Conservation (phyloP, 1,140 invertebrate species). For the Lethrus apterus region DNA sequence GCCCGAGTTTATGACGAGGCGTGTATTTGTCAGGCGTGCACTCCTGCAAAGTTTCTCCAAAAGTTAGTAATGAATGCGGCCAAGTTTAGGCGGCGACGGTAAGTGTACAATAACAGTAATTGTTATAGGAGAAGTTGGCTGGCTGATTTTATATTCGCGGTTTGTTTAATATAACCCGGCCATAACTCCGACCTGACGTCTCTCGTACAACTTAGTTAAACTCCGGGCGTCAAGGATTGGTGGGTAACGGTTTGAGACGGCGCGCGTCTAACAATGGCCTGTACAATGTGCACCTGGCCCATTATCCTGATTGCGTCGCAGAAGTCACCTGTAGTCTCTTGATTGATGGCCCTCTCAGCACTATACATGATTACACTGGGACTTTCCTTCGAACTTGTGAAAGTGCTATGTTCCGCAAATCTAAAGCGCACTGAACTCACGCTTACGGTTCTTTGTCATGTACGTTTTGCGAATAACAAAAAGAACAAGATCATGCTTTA, state of each 20-base stretch:
- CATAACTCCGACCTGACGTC: slow-evolving; percentile 15
- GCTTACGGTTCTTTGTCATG: too few species aligned
- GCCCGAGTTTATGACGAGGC: too few species aligned
- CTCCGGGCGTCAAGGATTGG: slow-evolving; percentile 7
- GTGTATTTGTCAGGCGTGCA: too few species aligned
- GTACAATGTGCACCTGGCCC: slow-evolving; percentile 12
- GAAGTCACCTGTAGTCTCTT: slow-evolving; percentile 12
- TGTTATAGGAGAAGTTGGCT: slow-evolving; percentile 31
- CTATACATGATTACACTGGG: slow-evolving; percentile 12
- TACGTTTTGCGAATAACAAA: too few species aligned
- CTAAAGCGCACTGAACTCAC: too few species aligned
- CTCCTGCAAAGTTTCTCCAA: background rate
- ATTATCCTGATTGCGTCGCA: slow-evolving; percentile 15
- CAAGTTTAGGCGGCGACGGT: slow-evolving; percentile 20
- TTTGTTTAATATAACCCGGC: slow-evolving; percentile 24
- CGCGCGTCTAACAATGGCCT: slow-evolving; percentile 10
- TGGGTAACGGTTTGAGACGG: slow-evolving; percentile 10
- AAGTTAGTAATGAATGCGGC: slow-evolving; percentile 3
- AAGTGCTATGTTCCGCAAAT: too few species aligned
- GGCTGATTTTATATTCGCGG: slow-evolving; percentile 30
- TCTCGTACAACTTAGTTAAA: slow-evolving; percentile 14
- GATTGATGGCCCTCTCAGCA: slow-evolving; percentile 13
- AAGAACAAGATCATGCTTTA: too few species aligned
- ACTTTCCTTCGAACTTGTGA: too few species aligned
- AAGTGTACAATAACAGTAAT: slow-evolving; percentile 30